Conservation (phyloP, 2,888 invertebrate species). For the Drosophila koepferae region DNA sequence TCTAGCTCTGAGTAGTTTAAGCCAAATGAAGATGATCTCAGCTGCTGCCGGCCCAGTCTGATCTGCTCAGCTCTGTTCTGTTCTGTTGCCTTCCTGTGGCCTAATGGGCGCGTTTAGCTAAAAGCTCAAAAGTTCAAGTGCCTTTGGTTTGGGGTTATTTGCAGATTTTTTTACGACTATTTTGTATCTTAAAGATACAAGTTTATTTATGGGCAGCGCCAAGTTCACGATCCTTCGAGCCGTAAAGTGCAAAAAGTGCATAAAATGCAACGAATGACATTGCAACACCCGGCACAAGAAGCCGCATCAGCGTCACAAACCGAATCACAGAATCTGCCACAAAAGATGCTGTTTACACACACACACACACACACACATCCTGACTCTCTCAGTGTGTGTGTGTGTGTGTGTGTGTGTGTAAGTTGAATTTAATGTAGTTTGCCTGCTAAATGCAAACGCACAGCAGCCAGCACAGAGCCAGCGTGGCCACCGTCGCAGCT, state of each 20-base stretch:
- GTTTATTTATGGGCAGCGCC: slow-evolving; percentile 74
- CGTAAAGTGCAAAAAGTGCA: slow-evolving; percentile 78
- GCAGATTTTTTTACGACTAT: slow-evolving; percentile 77
- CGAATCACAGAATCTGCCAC: slow-evolving; percentile 73
- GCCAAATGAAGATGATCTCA: slow-evolving; percentile 34
- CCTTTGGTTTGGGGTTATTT: slow-evolving; percentile 62
- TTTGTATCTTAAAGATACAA: slow-evolving; percentile 78
- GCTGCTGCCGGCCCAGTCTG: slow-evolving; percentile 26
- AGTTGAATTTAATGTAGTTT: slow-evolving; percentile 78
- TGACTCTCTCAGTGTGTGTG: slow-evolving; percentile 1
- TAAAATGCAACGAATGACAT: slow-evolving; percentile 78
- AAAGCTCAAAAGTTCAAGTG: slow-evolving; percentile 66
- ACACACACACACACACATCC: background rate
- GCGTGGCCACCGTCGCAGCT: slow-evolving; percentile 71
- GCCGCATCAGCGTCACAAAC: slow-evolving; percentile 73
- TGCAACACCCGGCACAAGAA: slow-evolving; percentile 69
- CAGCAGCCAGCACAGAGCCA: slow-evolving; percentile 40
- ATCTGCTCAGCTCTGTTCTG: background rate
- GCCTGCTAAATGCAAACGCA: slow-evolving; percentile 72
- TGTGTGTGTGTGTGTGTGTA: slow-evolving; percentile 53
- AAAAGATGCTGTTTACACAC: slow-evolving; percentile 65
- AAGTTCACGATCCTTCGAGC: slow-evolving; percentile 59
- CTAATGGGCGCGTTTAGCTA: slow-evolving; percentile 40
- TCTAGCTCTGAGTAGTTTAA: background rate
- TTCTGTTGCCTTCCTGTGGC: slow-evolving; percentile 22